Conservation (phyloP, 2,113 vertebrate genomes). For the Cranoglanis bouderius region DNA sequence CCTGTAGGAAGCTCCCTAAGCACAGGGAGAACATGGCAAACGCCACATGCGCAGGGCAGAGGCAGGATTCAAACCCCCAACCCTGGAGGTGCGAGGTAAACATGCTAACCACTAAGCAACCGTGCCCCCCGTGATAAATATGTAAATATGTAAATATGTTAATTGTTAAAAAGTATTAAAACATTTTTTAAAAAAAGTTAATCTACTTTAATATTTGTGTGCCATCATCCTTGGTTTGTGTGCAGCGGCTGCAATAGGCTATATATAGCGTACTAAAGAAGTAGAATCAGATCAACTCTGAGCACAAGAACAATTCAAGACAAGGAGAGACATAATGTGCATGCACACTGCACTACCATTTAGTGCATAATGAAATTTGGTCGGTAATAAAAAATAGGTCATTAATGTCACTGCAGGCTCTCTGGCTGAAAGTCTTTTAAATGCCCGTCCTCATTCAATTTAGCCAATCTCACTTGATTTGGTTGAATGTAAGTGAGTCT, state of each 20-base stretch:
- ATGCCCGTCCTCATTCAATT: constrained; percentile 32
- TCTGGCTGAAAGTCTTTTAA: constrained; percentile 40
- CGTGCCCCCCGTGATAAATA: too few relatives aligned
- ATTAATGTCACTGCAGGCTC: constrained; percentile 38
- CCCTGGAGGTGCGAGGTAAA: too few relatives aligned
- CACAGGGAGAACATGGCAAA: too few relatives aligned
- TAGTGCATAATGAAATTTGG: constrained; percentile 31
- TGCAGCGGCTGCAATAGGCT: not conserved
- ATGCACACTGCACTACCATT: constrained; percentile 28
- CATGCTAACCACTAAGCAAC: too few relatives aligned
- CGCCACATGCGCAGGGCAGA: too few relatives aligned
- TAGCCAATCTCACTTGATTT: constrained; percentile 39
- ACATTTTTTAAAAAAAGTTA: too few relatives aligned
- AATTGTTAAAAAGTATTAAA: not conserved
- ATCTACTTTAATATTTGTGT: not conserved
- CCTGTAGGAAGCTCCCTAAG: too few relatives aligned
- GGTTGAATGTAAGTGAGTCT: constrained; percentile 47
- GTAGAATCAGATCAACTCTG: not conserved
- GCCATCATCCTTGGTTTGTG: not conserved
- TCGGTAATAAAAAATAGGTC: constrained; percentile 29
- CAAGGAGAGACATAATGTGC: constrained; percentile 14
- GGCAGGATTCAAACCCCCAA: too few relatives aligned
- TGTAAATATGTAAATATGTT: too few relatives aligned
- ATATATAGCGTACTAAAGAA: not conserved
- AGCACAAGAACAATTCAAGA: constrained; percentile 2